Conservation (phyloP, 2,113 vertebrate genomes). For the Elaphurus davidianus region DNA sequence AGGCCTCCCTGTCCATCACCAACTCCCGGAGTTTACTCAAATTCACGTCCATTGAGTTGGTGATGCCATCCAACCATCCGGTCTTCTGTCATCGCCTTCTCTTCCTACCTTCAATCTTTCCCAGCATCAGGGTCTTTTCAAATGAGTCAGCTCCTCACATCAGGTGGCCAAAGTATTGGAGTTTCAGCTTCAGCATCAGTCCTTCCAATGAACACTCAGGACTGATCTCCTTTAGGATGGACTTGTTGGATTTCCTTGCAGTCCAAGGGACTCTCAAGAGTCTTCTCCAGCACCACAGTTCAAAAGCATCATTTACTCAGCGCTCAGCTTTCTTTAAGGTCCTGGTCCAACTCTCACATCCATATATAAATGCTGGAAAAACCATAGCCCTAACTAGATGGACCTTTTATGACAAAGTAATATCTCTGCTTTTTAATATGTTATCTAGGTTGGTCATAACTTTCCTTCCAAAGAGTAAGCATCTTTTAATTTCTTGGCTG, state of each 20-base stretch:
- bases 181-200: background rate
- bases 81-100: background rate
- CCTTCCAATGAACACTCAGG: background rate
- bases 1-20: background rate
- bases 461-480: background rate
- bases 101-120: background rate
- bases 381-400: background rate
- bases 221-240: background rate
- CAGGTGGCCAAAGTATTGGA: background rate
- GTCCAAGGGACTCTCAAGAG: background rate
- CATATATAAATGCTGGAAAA: background rate
- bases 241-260: background rate
- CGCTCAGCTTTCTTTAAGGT: accelerated
- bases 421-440: background rate
- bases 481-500: background rate
- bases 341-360: background rate
- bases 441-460: background rate
- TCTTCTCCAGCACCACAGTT: background rate
- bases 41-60: background rate
- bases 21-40: background rate
- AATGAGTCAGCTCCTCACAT: background rate
- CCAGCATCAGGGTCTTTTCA: background rate
- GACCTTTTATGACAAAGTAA: background rate
- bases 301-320: accelerated
- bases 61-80: background rate